Evolutionary conservation across 2,113 vertebrate genomes (phyloP).

Genomic region (Ochotona princeps): DNA sequence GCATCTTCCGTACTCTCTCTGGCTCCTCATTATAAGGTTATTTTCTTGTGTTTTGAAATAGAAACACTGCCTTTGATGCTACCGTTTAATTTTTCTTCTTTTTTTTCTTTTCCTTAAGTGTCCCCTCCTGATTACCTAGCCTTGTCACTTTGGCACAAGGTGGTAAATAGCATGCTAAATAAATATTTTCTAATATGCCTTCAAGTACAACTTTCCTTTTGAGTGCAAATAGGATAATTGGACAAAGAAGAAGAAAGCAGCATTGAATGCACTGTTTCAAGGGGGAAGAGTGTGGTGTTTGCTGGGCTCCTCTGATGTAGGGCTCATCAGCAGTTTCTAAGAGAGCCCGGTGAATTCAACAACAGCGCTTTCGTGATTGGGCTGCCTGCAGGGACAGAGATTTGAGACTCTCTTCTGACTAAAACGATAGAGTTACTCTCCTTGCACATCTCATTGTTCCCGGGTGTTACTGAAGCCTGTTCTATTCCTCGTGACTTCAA

Average conservation of each 20-base stretch:
- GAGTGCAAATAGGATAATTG: slow-evolving; percentile 86
- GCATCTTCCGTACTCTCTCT: slow-evolving; percentile 72
- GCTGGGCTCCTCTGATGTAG: background rate
- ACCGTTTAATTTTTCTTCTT: slow-evolving; percentile 74
- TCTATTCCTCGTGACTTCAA: background rate
- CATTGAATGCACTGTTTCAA: slow-evolving; percentile 55
- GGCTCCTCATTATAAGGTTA: slow-evolving; percentile 87
- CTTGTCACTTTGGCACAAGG: slow-evolving; percentile 70
- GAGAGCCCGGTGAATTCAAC: slow-evolving; percentile 48
- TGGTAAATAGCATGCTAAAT: slow-evolving; percentile 83
- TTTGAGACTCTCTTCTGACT: background rate
- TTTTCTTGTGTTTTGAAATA: slow-evolving; percentile 84
- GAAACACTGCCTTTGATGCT: slow-evolving; percentile 84
- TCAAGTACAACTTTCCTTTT: slow-evolving; percentile 81
- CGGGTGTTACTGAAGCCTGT: background rate
- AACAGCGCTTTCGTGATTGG: background rate
- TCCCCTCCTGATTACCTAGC: slow-evolving; percentile 69
- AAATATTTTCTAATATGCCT: slow-evolving; percentile 83
- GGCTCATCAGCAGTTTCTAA: slow-evolving; percentile 40
- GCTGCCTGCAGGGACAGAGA: slow-evolving; percentile 14
- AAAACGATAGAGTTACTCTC: background rate
- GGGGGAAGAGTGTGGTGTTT: background rate
- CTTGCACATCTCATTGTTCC: background rate
- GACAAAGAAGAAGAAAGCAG: slow-evolving; percentile 66
- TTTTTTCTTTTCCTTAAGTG: slow-evolving; percentile 73